Evolutionary conservation across 2,797 vertebrate species (phyloP).

Genomic region (Acestrorhynchus altus): DNA sequence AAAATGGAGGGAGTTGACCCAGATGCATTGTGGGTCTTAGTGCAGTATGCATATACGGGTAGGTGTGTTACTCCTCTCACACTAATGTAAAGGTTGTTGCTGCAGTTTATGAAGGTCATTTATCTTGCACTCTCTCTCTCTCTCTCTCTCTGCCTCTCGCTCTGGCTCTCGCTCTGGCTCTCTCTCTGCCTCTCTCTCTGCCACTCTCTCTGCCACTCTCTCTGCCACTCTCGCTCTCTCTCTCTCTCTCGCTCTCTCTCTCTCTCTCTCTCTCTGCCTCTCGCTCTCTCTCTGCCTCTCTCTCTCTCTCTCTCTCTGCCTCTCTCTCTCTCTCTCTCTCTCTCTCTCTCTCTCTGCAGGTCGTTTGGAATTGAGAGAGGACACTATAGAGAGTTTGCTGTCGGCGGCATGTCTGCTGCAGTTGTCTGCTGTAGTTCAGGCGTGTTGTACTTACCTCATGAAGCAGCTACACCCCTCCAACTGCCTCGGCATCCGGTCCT

Average conservation of each 20-base stretch:
- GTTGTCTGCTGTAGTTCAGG: conserved; percentile 93
- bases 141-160: neutral
- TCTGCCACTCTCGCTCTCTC: neutral
- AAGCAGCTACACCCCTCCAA: conserved; percentile 99
- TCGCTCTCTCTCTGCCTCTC: too few relatives aligned
- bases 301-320: neutral
- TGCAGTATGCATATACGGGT: conserved; percentile 99
- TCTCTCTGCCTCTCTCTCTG: neutral
- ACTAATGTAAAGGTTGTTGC: too few relatives aligned
- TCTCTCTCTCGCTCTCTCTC: neutral
- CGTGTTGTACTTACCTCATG: conserved; percentile 95
- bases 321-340: neutral
- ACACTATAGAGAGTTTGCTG: conserved; percentile 94
- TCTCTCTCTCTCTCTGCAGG: conserved; percentile 71
- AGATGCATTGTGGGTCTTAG: conserved; percentile 92
- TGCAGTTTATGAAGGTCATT: too few relatives aligned
- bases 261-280: neutral
- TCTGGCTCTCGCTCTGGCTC: neutral
- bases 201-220: neutral
- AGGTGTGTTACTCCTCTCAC: conserved; percentile 23
- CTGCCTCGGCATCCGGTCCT: conserved; percentile 96
- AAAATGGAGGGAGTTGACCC: conserved; percentile 98
- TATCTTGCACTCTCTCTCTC: neutral
- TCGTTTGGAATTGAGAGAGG: conserved; percentile 94
- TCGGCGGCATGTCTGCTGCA: conserved; percentile 96